phyloP scores from a whole-genome alignment of 2,888 invertebrate genomes.

The Tiphia femorata region DNA sequence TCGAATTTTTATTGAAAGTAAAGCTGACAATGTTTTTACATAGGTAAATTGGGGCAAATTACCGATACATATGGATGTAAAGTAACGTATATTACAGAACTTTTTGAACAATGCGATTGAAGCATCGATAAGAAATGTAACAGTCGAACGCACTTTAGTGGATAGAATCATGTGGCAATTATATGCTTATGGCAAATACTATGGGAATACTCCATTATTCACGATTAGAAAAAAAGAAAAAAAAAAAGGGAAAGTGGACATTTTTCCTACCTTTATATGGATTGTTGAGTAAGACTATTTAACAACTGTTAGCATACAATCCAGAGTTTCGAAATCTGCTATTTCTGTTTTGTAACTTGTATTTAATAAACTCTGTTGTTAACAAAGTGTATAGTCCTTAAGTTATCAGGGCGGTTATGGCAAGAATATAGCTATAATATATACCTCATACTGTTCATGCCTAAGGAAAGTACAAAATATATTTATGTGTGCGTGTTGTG shows the following conservation, averaged over 20 bases:
- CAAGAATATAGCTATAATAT: constrained; percentile 18
- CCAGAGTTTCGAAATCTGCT: constrained; percentile 6
- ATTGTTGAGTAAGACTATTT: constrained; percentile 21
- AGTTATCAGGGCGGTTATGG: constrained; percentile 16
- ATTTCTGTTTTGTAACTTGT: constrained; percentile 33
- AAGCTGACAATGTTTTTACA: no score
- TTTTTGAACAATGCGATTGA: no score
- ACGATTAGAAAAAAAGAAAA: neutral
- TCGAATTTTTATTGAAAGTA: neutral
- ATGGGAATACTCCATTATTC: no score
- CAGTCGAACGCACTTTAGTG: no score
- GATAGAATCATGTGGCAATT: no score
- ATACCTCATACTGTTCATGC: constrained; percentile 5
- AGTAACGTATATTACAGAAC: no score
- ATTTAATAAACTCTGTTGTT: constrained; percentile 37
- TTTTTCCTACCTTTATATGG: constrained; percentile 24
- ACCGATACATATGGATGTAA: no score
- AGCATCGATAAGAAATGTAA: no score
- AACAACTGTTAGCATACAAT: constrained; percentile 16
- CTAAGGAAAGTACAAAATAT: constrained; percentile 33
- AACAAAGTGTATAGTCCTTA: constrained; percentile 27
- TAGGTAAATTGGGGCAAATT: no score
- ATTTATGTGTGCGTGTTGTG: neutral
- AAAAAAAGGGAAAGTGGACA: neutral
- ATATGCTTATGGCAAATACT: no score